Conservation (phyloP, 2,797 vertebrate species). For the Hirundo rustica region DNA sequence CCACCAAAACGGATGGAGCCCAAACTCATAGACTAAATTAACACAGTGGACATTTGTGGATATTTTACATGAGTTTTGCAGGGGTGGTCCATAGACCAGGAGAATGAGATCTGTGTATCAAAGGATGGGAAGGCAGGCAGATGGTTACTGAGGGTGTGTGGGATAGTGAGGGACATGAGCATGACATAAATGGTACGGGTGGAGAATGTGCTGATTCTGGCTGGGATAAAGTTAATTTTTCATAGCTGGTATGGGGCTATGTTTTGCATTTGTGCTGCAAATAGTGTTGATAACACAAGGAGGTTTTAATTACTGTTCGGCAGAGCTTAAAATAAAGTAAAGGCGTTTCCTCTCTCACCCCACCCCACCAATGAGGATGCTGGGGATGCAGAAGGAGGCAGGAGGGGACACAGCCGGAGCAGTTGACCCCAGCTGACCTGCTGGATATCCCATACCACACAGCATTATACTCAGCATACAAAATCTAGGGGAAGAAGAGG, state of each 20-base stretch:
- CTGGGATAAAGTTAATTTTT: not conserved
- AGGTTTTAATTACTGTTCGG: not conserved
- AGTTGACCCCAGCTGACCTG: not conserved
- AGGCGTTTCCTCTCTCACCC: not conserved
- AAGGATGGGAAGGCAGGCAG: not conserved
- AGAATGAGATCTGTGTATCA: not conserved
- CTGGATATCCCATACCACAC: not conserved
- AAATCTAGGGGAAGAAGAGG: not conserved
- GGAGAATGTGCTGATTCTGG: not conserved
- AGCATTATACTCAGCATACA: no score
- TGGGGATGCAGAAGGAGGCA: not conserved
- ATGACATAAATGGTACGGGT: not conserved
- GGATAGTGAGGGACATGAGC: not conserved
- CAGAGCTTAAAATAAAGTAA: not conserved
- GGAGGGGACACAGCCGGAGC: not conserved
- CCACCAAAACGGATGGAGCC: not conserved
- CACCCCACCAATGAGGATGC: rapidly evolving
- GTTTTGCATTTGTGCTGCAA: not conserved
- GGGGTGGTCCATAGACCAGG: not conserved
- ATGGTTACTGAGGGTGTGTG: not conserved
- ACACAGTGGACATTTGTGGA: not conserved
- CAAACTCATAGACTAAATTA: not conserved
- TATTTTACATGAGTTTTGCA: not conserved
- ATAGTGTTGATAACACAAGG: not conserved
- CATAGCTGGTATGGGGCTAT: not conserved